Percentiles rank a stretch among this genome's conserved stretches.
Conservation (phyloP, 2,888 invertebrate genomes). For the Trichopoda pennipes region DNA sequence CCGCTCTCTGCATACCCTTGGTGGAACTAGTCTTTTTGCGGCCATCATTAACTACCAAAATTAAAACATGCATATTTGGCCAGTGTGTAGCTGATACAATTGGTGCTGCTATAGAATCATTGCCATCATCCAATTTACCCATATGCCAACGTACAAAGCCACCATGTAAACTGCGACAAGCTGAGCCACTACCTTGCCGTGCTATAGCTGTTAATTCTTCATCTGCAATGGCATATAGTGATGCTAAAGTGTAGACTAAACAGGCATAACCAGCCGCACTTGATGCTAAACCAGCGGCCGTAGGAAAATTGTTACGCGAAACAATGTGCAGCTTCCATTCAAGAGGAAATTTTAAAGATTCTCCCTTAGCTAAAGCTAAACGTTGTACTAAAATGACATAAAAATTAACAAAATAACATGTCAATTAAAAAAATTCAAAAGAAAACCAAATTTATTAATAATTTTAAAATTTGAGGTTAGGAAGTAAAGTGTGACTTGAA, state of each 20-base stretch:
- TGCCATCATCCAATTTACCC: constrained; percentile 85
- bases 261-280: constrained; percentile 99
- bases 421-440: background rate
- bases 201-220: constrained; percentile 91
- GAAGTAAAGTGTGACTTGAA: too few species aligned
- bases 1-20: constrained; percentile 91
- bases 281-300: constrained; percentile 98
- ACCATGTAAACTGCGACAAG: constrained; percentile 95
- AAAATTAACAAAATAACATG: background rate
- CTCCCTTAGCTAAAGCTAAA: constrained; percentile 73
- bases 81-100: constrained; percentile 89
- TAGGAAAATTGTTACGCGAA: constrained; percentile 98
- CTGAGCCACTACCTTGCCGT: constrained; percentile 95
- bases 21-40: constrained; percentile 94
- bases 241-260: constrained; percentile 89
- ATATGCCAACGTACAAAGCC: constrained; percentile 97
- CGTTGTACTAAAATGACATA: constrained; percentile 73
- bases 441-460: too few species aligned
- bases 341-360: constrained; percentile 77
- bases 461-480: too few species aligned
- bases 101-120: constrained; percentile 89
- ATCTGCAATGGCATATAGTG: constrained; percentile 87
- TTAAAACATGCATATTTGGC: constrained; percentile 93
- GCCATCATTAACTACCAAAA: constrained; percentile 92
- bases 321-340: constrained; percentile 90